Base-by-base conservation (phyloP, 2,113 vertebrate genomes). In the Oryzias javanicus region DNA sequence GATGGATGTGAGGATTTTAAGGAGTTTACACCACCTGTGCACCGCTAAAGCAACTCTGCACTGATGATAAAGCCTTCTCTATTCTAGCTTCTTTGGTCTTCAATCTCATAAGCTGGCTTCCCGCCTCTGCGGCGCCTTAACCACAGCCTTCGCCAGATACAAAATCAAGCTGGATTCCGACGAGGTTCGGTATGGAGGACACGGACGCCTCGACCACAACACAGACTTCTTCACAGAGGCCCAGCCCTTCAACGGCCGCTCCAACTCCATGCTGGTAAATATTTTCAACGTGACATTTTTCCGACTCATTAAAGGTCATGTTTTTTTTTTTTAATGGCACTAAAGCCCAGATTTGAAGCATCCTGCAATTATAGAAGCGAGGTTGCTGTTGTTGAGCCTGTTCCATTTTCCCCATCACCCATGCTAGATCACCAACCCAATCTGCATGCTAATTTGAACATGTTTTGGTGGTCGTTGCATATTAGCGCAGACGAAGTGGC, bases 111-210 rank as follows among this genome's bases (percentile, higher is more conserved):
- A 75, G 72, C 64, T 54, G 64, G 58, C 70, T 83, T 72, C 78
- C 71, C 67, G 67, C 63, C 67, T 55, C 49, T 67, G 5, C 65
- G 55, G 60, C 46, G 84, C 93, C 93, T 97, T 96, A 93, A 95
- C 75, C 60, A 54, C 0, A 18, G 35, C 62, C 55, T 63, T 40
- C 48, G 65, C 35, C 90, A 99, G 93, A 89, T 98, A 95, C 91
- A 94, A 91, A 89, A 95, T 98, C 76, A 94, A 93, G 69, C 90
- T 98, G 81, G 97, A 99, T 80, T 92, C 95, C 35, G 97, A 99
- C 74, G 89, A 85, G 58, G 60, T 1, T 14, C 80, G 86, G 15
- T 98, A 96, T 44, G 97, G 96, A 66, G 97, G 97, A 13, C 96
- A 98, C 72, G 92, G 92, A 73, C 93, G 97, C 63, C 77, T 99